Conservation (phyloP, 2,797 vertebrate species). For the Typhlichthys eigenmanni region DNA sequence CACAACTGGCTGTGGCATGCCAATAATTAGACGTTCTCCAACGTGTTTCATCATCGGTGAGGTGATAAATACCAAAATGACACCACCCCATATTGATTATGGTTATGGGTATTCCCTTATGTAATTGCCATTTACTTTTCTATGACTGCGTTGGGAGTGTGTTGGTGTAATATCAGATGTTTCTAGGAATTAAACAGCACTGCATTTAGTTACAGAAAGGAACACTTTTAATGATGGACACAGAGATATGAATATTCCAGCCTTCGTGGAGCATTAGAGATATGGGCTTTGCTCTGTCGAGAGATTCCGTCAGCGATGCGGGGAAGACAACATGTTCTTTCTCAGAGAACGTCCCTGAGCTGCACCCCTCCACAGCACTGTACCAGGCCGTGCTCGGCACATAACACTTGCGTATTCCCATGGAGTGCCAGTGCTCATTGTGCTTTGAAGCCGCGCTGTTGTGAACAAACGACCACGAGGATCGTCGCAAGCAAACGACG, state of each 20-base stretch:
- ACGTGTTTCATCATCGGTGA: background rate
- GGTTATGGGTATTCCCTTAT: background rate
- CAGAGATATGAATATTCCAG: conserved; percentile 18
- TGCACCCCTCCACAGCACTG: conserved; percentile 30
- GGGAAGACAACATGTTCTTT: too few species aligned
- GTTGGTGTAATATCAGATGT: background rate
- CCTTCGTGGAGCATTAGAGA: conserved; percentile 28
- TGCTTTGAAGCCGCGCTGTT: conserved; percentile 45
- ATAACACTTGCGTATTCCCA: conserved; percentile 46
- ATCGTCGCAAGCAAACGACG: conserved; percentile 1
- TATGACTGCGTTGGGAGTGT: background rate
- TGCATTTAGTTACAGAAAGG: background rate
- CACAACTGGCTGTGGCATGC: conserved; percentile 10
- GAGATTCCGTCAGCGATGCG: background rate
- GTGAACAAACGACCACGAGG: conserved; percentile 32
- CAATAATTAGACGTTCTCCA: background rate
- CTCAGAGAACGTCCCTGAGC: too few species aligned
- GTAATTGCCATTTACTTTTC: background rate
- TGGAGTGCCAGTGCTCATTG: conserved; percentile 45
- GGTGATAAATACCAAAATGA: background rate
- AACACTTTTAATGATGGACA: conserved; percentile 22
- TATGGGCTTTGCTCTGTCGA: conserved; percentile 7
- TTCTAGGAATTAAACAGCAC: conserved; percentile 26
- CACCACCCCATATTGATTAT: background rate
- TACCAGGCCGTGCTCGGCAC: conserved; percentile 65